Conservation (phyloP, 2,888 invertebrate species). For the Cosmia pyralina region DNA sequence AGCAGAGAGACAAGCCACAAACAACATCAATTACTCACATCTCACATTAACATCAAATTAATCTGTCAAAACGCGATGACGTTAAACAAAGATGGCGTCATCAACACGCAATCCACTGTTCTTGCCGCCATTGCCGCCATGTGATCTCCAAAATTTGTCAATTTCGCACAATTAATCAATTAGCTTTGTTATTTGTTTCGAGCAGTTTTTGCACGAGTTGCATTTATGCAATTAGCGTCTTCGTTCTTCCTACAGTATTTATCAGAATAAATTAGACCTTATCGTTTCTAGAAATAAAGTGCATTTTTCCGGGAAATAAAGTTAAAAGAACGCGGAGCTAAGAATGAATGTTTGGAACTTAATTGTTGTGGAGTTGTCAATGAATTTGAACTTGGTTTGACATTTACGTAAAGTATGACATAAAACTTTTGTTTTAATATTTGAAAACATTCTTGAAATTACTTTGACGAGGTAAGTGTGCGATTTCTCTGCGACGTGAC, state of each 20-base stretch:
- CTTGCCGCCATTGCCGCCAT: slow-evolving; percentile 6
- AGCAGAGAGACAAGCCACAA: slow-evolving; percentile 21
- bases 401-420: neutral
- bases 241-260: slow-evolving; percentile 14
- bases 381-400: slow-evolving; percentile 43
- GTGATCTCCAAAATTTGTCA: slow-evolving; percentile 31
- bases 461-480: neutral
- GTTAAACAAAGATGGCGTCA: slow-evolving; percentile 42
- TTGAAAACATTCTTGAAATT: slow-evolving; percentile 28
- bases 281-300: slow-evolving; percentile 3
- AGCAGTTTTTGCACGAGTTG: slow-evolving; percentile 38
- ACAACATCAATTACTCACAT: slow-evolving; percentile 30
- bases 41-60: slow-evolving; percentile 38
- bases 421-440: slow-evolving; percentile 19
- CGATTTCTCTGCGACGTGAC: slow-evolving; percentile 31
- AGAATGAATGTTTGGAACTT: slow-evolving; percentile 13
- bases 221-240: slow-evolving; percentile 48
- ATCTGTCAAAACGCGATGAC: slow-evolving; percentile 38
- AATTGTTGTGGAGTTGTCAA: slow-evolving; percentile 27
- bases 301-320: slow-evolving; percentile 3
- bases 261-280: slow-evolving; percentile 14
- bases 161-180: slow-evolving; percentile 45
- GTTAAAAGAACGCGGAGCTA: neutral
- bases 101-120: slow-evolving; percentile 19
- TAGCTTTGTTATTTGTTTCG: slow-evolving; percentile 40